These are phyloP conservation scores for Smutsia gigantea DNA, from an alignment of 2,797 vertebrate species.

Conservation along the genomic window DNA sequence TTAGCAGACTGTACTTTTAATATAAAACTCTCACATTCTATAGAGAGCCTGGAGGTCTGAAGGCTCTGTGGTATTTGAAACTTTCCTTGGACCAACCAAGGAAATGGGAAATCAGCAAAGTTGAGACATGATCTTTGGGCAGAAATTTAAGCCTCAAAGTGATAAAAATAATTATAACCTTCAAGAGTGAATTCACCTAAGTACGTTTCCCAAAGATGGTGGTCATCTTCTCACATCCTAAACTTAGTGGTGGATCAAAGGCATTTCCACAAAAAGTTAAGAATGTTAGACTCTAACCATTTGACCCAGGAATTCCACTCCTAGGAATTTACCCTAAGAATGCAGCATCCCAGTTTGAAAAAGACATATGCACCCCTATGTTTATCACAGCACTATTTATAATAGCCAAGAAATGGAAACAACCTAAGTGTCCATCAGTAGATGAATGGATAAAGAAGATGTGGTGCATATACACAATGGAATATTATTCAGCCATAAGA, in stretches of 20 bases:
- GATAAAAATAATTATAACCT: slow-evolving; percentile 19
- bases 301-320: no score
- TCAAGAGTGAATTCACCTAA: slow-evolving; percentile 24
- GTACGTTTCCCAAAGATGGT: neutral
- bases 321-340: no score
- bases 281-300: slow-evolving; percentile 21
- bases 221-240: neutral
- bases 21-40: slow-evolving; percentile 17
- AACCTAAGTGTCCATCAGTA: no score
- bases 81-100: slow-evolving; percentile 26
- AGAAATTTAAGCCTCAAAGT: slow-evolving; percentile 30
- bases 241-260: neutral
- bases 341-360: no score
- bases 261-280: neutral
- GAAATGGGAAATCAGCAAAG: neutral
- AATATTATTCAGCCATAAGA: no score
- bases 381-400: no score
- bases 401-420: no score
- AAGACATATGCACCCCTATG: no score
- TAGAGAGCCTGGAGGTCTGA: neutral
- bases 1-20: slow-evolving; percentile 25
- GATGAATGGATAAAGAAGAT: no score
- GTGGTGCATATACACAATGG: no score
- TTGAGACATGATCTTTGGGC: neutral
- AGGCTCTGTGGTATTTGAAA: neutral